A percentile compares a stretch with the other conserved stretches of the same genome.
Conservation (phyloP, 2,797 vertebrate species). For the Acomys russatus region DNA sequence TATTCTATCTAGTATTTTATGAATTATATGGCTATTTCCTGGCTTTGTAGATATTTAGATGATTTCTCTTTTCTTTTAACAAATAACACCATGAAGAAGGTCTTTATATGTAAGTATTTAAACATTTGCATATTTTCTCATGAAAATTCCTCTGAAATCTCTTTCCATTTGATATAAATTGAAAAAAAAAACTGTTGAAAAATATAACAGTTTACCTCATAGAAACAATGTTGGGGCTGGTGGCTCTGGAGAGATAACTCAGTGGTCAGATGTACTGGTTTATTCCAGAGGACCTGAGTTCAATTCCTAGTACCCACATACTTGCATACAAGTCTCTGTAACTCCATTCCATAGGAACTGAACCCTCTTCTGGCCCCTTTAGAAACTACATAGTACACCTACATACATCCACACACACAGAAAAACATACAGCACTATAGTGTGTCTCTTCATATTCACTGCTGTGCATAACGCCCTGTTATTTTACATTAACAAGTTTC, state of each 20-base stretch:
- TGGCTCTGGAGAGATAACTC: not conserved
- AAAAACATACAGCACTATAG: not conserved
- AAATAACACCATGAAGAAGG: not conserved
- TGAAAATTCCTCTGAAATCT: not conserved
- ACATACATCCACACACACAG: not conserved
- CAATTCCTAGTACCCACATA: not conserved
- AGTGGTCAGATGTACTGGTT: not conserved
- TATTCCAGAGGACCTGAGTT: not conserved
- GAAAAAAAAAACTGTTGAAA: not conserved
- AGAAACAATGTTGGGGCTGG: not conserved
- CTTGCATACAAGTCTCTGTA: not conserved
- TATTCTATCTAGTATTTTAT: not conserved
- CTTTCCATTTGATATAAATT: not conserved
- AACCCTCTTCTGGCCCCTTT: not conserved
- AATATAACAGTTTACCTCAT: not conserved
- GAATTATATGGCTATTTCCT: not conserved
- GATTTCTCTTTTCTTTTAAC: not conserved
- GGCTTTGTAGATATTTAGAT: not conserved
- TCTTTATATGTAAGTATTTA: not conserved
- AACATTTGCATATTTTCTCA: not conserved
- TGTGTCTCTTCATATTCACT: not conserved
- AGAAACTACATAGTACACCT: not conserved
- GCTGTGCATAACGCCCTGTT: not conserved
- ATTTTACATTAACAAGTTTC: not conserved
- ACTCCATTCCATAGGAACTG: not conserved